phyloP scores from a whole-genome alignment of 2,113 vertebrate species.

The Ahaetulla prasina region DNA sequence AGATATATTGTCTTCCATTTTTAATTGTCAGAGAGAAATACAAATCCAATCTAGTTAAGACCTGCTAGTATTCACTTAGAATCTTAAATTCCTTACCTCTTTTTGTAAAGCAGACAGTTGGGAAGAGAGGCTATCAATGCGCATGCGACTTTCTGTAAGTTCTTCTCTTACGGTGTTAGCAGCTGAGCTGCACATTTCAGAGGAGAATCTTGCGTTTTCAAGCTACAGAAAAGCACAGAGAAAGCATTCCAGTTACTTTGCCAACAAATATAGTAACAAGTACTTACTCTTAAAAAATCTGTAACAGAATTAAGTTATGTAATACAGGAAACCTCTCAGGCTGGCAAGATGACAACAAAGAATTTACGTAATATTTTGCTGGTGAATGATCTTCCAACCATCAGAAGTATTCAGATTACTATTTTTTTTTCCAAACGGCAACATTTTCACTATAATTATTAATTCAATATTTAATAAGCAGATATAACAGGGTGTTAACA shows the following conservation, averaged over 20 bases:
- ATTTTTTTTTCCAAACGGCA: not conserved
- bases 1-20: not conserved
- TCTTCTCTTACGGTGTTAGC: constrained; percentile 79
- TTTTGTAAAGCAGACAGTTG: constrained; percentile 81
- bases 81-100: constrained; percentile 67
- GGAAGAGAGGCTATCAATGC: constrained; percentile 77
- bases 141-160: constrained; percentile 75
- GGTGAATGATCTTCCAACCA: not conserved
- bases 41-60: not conserved
- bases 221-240: constrained; percentile 66
- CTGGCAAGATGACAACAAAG: not conserved
- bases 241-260: constrained; percentile 10
- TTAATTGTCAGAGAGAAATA: not conserved
- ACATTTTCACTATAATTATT: not conserved
- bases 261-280: constrained; percentile 41
- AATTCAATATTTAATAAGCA: not conserved
- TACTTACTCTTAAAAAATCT: constrained; percentile 11
- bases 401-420: not conserved
- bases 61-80: not conserved
- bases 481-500: not conserved
- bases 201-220: constrained; percentile 77
- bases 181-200: constrained; percentile 79
- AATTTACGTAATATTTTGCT: not conserved
- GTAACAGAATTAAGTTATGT: not conserved
- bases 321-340: constrained; percentile 39